These are phyloP conservation scores for Acanthococcus lagerstroemiae DNA, from an alignment of 2,888 invertebrate species.

Conservation along the genomic window DNA sequence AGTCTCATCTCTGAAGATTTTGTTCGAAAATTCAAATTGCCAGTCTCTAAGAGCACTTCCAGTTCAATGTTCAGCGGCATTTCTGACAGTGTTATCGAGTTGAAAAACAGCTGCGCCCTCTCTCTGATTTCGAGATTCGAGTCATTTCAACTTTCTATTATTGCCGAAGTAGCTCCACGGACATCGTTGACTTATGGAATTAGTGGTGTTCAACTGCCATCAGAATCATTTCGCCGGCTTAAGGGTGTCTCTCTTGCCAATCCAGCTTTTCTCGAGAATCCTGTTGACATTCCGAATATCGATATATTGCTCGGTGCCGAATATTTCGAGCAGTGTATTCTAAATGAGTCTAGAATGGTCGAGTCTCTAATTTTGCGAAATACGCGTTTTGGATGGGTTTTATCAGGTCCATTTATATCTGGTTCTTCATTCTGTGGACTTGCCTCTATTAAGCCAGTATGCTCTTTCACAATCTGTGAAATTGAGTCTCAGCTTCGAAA, in stretches of 20 bases:
- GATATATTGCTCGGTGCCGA: background rate
- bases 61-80: background rate
- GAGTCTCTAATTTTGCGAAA: background rate
- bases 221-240: background rate
- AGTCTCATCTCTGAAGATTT: background rate
- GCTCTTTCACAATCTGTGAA: background rate
- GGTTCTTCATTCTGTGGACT: background rate
- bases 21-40: background rate
- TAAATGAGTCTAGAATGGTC: background rate
- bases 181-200: background rate
- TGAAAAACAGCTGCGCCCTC: background rate
- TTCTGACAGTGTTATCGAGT: background rate
- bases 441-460: background rate
- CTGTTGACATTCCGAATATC: background rate
- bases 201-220: background rate
- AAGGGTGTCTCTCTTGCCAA: background rate
- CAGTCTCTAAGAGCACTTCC: background rate
- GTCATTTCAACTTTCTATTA: background rate
- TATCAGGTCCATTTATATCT: background rate
- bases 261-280: background rate
- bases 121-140: background rate
- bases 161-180: background rate
- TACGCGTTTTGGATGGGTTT: background rate
- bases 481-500: background rate
- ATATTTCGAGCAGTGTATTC: background rate